A percentile compares a stretch with the other conserved stretches of the same genome.
phyloP scores from a whole-genome alignment of 2,113 vertebrate genomes.

The Bostrychus sinensis region DNA sequence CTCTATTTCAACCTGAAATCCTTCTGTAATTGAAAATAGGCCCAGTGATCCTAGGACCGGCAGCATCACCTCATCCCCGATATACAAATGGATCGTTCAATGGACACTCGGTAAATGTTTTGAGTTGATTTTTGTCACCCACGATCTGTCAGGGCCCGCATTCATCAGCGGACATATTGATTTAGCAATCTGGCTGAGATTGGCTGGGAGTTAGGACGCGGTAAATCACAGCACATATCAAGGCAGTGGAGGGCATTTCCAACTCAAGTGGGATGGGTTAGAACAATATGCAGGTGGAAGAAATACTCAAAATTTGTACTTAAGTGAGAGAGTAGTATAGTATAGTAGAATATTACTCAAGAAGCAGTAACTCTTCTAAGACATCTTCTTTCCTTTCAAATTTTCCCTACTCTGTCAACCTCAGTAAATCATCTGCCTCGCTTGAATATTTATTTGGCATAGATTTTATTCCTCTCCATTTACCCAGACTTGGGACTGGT shows the following conservation, averaged over 20 bases:
- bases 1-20: slow-evolving; percentile 55
- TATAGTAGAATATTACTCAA: too few species aligned
- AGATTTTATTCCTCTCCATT: too few species aligned
- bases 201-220: slow-evolving; percentile 66
- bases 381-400: too few species aligned
- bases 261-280: slow-evolving; percentile 22
- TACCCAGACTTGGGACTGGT: too few species aligned
- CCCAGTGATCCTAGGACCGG: slow-evolving; percentile 24
- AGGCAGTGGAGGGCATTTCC: slow-evolving; percentile 47
- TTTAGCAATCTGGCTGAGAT: slow-evolving; percentile 72
- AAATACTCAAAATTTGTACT: too few species aligned
- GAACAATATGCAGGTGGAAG: not conserved
- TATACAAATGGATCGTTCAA: slow-evolving; percentile 71
- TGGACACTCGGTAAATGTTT: slow-evolving; percentile 67
- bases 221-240: slow-evolving; percentile 69
- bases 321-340: too few species aligned
- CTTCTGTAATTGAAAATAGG: slow-evolving; percentile 52
- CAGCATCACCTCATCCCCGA: slow-evolving; percentile 48
- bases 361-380: too few species aligned
- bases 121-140: slow-evolving; percentile 68
- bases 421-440: too few species aligned
- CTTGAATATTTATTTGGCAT: too few species aligned
- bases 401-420: too few species aligned
- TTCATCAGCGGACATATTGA: slow-evolving; percentile 75
- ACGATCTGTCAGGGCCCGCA: slow-evolving; percentile 60